These are phyloP conservation scores for Lamellibrachia luymesi DNA, from an alignment of 1,140 invertebrate genomes.

Conservation along the genomic window DNA sequence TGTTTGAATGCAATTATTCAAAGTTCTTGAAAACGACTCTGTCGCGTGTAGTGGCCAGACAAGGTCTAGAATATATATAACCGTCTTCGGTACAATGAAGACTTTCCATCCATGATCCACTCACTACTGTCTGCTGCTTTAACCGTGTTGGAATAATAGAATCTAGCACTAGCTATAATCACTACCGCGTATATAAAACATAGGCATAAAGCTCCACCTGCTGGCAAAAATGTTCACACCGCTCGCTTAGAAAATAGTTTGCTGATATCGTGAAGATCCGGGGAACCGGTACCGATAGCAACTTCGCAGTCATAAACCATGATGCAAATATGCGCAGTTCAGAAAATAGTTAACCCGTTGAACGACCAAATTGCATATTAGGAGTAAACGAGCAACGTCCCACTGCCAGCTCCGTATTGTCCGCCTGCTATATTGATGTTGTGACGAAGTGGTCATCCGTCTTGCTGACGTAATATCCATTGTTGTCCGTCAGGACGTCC, in stretches of 20 bases:
- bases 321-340: neutral
- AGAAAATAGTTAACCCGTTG: neutral
- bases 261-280: neutral
- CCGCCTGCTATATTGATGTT: neutral
- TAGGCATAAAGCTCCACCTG: neutral
- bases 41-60: neutral
- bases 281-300: neutral
- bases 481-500: neutral
- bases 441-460: neutral
- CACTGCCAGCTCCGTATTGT: neutral
- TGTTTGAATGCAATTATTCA: too few species aligned
- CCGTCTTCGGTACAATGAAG: neutral
- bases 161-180: neutral
- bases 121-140: neutral
- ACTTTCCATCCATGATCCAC: neutral
- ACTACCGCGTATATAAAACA: neutral
- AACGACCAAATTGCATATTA: neutral
- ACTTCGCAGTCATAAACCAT: neutral
- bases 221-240: neutral
- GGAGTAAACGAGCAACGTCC: neutral
- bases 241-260: neutral
- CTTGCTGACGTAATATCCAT: neutral
- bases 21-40: neutral
- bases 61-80: neutral
- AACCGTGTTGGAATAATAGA: neutral